Percentiles rank a stretch among this genome's conserved stretches.
Conservation (phyloP, 2,888 invertebrate genomes). For the Platypus cylindrus region DNA sequence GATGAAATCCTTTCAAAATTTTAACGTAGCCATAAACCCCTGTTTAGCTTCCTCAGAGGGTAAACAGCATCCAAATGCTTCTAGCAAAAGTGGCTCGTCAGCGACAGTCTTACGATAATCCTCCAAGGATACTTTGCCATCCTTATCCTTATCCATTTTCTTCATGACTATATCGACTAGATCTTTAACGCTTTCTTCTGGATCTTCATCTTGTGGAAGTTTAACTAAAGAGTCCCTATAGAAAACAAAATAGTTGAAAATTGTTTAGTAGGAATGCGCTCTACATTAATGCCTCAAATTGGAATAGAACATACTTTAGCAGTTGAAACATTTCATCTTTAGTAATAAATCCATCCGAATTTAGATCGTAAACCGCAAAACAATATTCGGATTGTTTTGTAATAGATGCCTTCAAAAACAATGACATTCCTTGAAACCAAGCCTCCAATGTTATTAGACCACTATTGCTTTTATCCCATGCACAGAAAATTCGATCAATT, state of each 20-base stretch:
- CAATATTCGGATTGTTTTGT: conserved; percentile 55
- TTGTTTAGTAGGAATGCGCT: neutral
- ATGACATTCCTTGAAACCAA: conserved; percentile 56
- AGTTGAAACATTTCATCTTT: conserved; percentile 64
- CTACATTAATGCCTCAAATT: too few relatives aligned
- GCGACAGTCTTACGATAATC: conserved; percentile 53
- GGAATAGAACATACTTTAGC: conserved; percentile 35
- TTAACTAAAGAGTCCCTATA: conserved; percentile 45
- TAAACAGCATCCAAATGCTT: conserved; percentile 63
- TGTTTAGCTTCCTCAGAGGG: conserved; percentile 46
- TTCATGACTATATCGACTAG: conserved; percentile 59
- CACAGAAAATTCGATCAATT: conserved; percentile 55
- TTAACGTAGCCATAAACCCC: conserved; percentile 33
- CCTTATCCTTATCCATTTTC: conserved; percentile 62
- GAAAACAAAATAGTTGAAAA: conserved; percentile 2
- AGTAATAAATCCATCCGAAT: conserved; percentile 54
- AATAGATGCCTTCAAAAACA: conserved; percentile 52
- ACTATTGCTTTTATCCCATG: conserved; percentile 46
- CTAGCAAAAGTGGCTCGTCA: conserved; percentile 55
- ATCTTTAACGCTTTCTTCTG: conserved; percentile 61
- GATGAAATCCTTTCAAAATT: conserved; percentile 8
- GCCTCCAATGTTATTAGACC: conserved; percentile 38
- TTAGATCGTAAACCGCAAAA: conserved; percentile 57
- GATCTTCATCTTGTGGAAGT: conserved; percentile 60
- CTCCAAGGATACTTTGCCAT: conserved; percentile 55